Percentiles rank a stretch among this genome's conserved stretches.
phyloP scores from a whole-genome alignment of 2,113 vertebrate genomes.

The Gallinago paraguaiae region DNA sequence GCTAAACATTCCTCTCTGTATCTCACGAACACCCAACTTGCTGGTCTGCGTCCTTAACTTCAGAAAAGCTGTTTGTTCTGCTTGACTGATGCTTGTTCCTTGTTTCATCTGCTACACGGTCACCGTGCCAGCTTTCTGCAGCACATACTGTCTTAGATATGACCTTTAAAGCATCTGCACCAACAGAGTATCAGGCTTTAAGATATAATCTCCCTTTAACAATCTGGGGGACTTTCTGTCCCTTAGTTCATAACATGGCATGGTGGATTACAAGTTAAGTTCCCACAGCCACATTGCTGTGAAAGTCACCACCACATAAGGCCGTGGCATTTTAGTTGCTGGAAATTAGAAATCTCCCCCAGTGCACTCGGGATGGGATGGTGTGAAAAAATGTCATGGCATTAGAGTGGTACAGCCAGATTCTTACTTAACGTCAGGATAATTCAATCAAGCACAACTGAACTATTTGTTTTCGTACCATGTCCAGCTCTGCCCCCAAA shows the following conservation, averaged over 20 bases:
- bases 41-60: not conserved
- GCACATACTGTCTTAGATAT: not conserved
- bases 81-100: constrained; percentile 14
- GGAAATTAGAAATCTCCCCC: not conserved
- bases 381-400: not conserved
- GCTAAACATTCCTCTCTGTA: not conserved
- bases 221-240: constrained; percentile 13
- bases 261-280: not conserved
- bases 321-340: not conserved
- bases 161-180: constrained; percentile 52
- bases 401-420: not conserved
- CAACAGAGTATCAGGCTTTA: not conserved
- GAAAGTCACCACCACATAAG: not conserved
- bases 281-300: not conserved
- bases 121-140: constrained; percentile 12
- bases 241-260: not conserved
- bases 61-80: constrained; percentile 35
- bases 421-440: not conserved
- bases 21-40: not conserved
- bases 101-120: constrained; percentile 18
- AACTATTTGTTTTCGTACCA: not conserved
- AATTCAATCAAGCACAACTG: not conserved
- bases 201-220: not conserved
- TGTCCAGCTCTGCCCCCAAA: not conserved
- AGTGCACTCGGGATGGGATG: not conserved